Conservation (phyloP, 2,888 invertebrate species). For the Sarcophaga rosellei region DNA sequence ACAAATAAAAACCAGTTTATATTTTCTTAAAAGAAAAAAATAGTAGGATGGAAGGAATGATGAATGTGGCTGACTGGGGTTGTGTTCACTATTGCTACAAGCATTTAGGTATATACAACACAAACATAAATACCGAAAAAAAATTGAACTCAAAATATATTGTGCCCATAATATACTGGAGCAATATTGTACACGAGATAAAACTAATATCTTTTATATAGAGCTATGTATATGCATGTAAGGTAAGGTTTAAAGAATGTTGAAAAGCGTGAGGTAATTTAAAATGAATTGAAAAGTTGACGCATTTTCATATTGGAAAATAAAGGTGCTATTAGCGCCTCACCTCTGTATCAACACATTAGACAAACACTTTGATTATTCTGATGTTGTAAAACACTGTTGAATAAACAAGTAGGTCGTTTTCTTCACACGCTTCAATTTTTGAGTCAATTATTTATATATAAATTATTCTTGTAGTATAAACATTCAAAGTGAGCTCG, state of each 20-base stretch:
- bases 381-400: too few species aligned
- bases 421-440: too few species aligned
- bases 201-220: constrained; percentile 9
- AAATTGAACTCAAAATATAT: constrained; percentile 21
- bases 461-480: too few species aligned
- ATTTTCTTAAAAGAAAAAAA: constrained; percentile 28
- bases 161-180: constrained; percentile 23
- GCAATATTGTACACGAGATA: constrained; percentile 38
- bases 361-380: too few species aligned
- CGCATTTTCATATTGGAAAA: too few species aligned
- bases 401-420: too few species aligned
- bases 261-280: constrained; percentile 9
- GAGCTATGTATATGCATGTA: neutral
- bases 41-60: constrained; percentile 32
- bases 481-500: too few species aligned
- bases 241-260: constrained; percentile 22
- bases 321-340: too few species aligned
- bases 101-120: constrained; percentile 1
- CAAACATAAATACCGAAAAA: constrained; percentile 10
- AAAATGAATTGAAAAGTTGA: neutral
- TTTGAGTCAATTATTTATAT: too few species aligned
- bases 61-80: constrained; percentile 26
- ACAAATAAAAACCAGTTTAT: constrained; percentile 52
- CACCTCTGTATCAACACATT: too few species aligned
- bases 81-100: constrained; percentile 26